These are phyloP conservation scores for Sporophila hypoxantha DNA, from an alignment of 2,113 vertebrate species.

Conservation along the genomic window DNA sequence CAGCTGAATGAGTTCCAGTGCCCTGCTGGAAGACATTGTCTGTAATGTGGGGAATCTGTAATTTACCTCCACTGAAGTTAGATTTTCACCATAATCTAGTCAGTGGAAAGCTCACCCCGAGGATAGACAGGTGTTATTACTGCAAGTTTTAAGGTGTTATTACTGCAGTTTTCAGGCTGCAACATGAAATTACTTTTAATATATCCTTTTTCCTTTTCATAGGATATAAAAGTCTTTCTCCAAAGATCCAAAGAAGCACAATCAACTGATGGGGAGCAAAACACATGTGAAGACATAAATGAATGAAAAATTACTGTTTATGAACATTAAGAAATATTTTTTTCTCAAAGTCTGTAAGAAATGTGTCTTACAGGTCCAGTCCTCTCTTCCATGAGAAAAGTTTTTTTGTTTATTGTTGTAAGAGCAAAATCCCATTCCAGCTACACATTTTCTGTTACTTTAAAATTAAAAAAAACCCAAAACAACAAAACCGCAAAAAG, in stretches of 20 bases:
- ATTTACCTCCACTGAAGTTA: neutral
- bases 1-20: neutral
- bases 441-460: neutral
- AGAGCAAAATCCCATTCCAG: neutral
- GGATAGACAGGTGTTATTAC: neutral
- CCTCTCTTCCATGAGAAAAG: neutral
- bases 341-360: neutral
- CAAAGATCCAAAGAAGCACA: constrained; percentile 18
- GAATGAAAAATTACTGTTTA: neutral
- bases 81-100: neutral
- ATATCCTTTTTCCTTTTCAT: constrained; percentile 28
- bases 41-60: neutral
- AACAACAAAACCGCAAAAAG: neutral
- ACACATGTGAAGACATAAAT: neutral
- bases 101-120: neutral
- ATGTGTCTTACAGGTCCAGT: neutral
- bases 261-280: neutral
- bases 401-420: neutral
- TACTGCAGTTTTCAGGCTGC: neutral
- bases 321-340: neutral
- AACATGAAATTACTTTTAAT: neutral
- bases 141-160: neutral
- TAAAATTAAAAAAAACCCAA: neutral
- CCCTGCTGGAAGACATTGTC: neutral
- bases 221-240: constrained; percentile 63